Evolutionary conservation across 2,888 invertebrate species (phyloP).

Genomic region (Elgonia sp.): DNA sequence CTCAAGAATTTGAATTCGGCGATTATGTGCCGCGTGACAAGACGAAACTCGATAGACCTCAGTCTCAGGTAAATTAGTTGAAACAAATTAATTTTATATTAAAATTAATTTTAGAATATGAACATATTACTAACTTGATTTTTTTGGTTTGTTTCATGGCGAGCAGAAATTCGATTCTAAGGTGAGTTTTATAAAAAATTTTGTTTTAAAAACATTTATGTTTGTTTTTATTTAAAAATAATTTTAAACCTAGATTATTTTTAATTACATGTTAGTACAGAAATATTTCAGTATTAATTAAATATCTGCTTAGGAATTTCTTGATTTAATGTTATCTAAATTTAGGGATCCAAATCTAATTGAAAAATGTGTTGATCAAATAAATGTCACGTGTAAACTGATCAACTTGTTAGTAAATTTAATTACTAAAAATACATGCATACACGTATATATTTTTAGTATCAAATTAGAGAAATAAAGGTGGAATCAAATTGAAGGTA

Average conservation of each 20-base stretch:
- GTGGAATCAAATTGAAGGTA: not conserved
- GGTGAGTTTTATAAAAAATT: conserved; percentile 80
- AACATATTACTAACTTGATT: not conserved
- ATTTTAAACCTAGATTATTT: not conserved
- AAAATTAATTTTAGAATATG: not conserved
- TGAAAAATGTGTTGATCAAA: conserved; percentile 50
- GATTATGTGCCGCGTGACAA: conserved; percentile 84
- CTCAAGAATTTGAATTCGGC: conserved; percentile 85
- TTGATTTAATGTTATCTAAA: conserved; percentile 35
- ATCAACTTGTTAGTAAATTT: conserved; percentile 57
- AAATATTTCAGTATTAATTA: conserved; percentile 17
- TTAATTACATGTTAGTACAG: not conserved
- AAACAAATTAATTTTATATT: not conserved
- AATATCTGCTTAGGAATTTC: conserved; percentile 9
- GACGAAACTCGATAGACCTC: conserved; percentile 85
- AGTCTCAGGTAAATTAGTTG: conserved; percentile 81
- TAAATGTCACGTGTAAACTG: conserved; percentile 28
- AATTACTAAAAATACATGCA: conserved; percentile 63
- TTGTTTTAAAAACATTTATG: not conserved
- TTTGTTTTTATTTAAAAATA: not conserved
- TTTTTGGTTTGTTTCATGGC: conserved; percentile 76
- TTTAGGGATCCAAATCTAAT: conserved; percentile 42
- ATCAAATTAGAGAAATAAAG: conserved; percentile 36
- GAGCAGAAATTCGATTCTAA: conserved; percentile 85
- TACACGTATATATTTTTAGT: conserved; percentile 21